Conservation (phyloP, 1,140 invertebrate genomes). For the Coenobita brevimanus region DNA sequence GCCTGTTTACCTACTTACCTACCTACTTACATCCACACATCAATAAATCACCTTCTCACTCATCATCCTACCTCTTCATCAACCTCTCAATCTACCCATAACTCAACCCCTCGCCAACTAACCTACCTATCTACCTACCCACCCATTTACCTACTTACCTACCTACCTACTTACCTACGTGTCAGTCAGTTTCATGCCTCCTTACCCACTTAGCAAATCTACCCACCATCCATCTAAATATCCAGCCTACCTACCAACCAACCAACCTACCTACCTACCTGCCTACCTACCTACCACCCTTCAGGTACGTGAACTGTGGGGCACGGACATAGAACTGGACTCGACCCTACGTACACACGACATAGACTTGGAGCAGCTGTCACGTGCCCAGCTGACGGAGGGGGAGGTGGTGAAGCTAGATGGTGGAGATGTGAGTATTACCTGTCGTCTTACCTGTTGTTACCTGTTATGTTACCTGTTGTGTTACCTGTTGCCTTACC, state of each 20-base stretch:
- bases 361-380: slow-evolving; percentile 34
- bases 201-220: not conserved
- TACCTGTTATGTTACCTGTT: not conserved
- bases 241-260: not conserved
- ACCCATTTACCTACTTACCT: not conserved
- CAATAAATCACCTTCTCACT: not conserved
- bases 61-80: not conserved
- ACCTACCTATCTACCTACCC: not conserved
- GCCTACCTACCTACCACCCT: not conserved
- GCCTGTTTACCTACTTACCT: not conserved
- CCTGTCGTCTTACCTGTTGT: too few species aligned
- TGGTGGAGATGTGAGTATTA: slow-evolving; percentile 16
- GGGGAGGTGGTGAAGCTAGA: slow-evolving; percentile 52
- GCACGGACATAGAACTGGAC: slow-evolving; percentile 58
- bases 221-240: not conserved
- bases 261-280: not conserved
- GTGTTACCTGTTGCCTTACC: too few species aligned
- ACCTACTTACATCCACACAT: not conserved
- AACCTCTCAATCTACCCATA: not conserved
- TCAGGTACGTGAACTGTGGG: slow-evolving; percentile 50
- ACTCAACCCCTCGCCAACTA: not conserved
- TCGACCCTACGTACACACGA: slow-evolving; percentile 10
- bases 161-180: too few species aligned
- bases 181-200: not conserved
- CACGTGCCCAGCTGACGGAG: not conserved